A percentile compares a stretch with the other conserved stretches of the same genome.
phyloP scores from a whole-genome alignment of 2,797 vertebrate species.

The Thalassophryne amazonica region DNA sequence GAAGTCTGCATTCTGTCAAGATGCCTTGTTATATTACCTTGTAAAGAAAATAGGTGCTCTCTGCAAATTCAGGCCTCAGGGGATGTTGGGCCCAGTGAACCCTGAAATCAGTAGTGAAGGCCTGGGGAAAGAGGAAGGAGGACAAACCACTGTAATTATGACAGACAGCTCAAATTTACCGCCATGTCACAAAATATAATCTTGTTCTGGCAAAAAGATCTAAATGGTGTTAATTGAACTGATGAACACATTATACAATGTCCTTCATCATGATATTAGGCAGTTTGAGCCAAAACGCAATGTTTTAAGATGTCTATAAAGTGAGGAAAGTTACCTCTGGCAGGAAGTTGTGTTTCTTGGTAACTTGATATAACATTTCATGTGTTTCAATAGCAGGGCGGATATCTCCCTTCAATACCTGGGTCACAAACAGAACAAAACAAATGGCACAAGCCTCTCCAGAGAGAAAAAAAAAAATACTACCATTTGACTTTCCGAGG shows the following conservation, averaged over 20 bases:
- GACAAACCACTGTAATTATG: conserved; percentile 42
- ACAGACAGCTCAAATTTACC: conserved; percentile 38
- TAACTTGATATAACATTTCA: conserved; percentile 99
- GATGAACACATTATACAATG: not conserved
- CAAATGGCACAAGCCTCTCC: not conserved
- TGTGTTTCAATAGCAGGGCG: conserved; percentile 98
- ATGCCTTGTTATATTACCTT: conserved; percentile 81
- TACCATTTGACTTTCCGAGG: no score
- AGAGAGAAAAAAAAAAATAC: no score
- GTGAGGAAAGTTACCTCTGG: conserved; percentile 85
- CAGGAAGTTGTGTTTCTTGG: conserved; percentile 98
- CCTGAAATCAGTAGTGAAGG: conserved; percentile 98
- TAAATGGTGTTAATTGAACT: not conserved
- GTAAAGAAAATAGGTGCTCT: conserved; percentile 98
- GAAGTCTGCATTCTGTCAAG: conserved; percentile 12
- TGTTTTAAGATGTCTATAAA: not conserved
- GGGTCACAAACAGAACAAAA: not conserved
- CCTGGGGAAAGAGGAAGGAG: conserved; percentile 74
- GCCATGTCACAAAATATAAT: not conserved
- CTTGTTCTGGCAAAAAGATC: not conserved
- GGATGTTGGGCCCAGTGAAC: conserved; percentile 99
- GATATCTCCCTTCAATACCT: conserved; percentile 98
- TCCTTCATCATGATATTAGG: not conserved
- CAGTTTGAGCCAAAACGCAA: not conserved
- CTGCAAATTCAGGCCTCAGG: conserved; percentile 96